Evolutionary conservation across 2,113 vertebrate genomes (phyloP), one percentile per base, ranked within the genome.

Genomic region (Bombycilla garrulus): DNA sequence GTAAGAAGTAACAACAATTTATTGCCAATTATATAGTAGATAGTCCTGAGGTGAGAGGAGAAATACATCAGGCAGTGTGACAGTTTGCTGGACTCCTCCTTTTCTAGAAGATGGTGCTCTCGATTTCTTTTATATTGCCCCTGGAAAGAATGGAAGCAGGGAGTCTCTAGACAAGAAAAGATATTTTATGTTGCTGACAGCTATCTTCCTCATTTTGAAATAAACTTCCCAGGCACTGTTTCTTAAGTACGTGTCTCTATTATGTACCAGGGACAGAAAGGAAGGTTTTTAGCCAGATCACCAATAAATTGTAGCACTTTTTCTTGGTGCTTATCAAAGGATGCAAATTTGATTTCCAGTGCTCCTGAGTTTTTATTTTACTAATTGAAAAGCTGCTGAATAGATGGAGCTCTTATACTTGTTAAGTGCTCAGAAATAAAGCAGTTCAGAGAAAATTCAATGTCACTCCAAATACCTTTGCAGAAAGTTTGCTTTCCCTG

Each of bases 1-100:
- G 78, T 60, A 28, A 67, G 47, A 93, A 92, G 65, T 38, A 94
- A 54, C 76, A 95, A 81, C 50, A 90, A 91, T 92, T 95, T 95
- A 94, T 77, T 85, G 57, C 61, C 87, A 92, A 90, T 96, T 96
- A 87, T 48, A 20, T 51, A 71, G 78, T 24, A 91, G 74, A 82
- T 45, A 71, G 85, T 84, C 26, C 73, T 81, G 51, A 95, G 40
- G 44, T 87, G 73, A 91, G 84, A 89, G 62, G 33, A 73, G 60
- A 88, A 94, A 87, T 92, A 60, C 23, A 84, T 87, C 81, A 87
- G 25, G 31, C 35, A 90, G 20, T 45, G 45, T 82, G 45, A 60
- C 45, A 82, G 28, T 47, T 91, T 71, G 20, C 48, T 79, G 78
- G 88, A 72, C 65, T 66, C 23, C 28, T 91, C 60, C 65, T 89